Evolutionary conservation across 2,113 vertebrate species (phyloP), one percentile per base, ranked within the genome.

Genomic region (Alligator mississippiensis): DNA sequence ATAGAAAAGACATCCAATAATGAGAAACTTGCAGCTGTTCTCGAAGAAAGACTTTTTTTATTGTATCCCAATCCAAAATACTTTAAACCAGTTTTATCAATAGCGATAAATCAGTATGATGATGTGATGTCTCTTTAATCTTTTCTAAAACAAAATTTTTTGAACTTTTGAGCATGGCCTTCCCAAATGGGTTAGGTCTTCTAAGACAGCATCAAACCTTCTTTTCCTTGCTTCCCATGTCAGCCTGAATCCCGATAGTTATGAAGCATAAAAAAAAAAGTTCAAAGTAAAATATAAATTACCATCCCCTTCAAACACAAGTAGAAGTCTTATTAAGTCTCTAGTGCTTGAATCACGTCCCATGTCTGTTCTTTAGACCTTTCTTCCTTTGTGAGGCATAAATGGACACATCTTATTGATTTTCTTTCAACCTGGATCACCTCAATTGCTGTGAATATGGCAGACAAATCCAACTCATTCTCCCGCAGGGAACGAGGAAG

Each of bases 341-440:
- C 97, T 96, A 92, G 96, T 96, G 97, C 98, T 98, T 98, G 97
- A 98, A 98, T 98, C 98, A 97, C 97, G 96, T 98, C 97, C 98
- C 98, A 98, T 98, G 97, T 97, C 97, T 98, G 97, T 98, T 97
- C 97, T 98, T 98, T 97, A 98, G 98, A 98, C 98, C 98, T 97
- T 97, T 98, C 98, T 98, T 97, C 96, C 98, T 98, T 98, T 98
- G 97, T 98, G 97, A 98, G 97, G 98, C 98, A 98, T 98, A 99
- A 99, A 99, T 99, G 98, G 99, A 99, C 98, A 99, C 98, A 98
- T 98, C 98, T 98, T 98, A 99, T 99, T 99, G 99, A 99, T 99
- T 99, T 99, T 98, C 98, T 99, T 99, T 99, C 99, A 99, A 98
- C 98, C 97, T 97, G 96, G 98, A 99, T 99, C 98, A 98, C 98